Conservation (phyloP, 2,888 invertebrate genomes). For the Standfussiana lucernea region DNA sequence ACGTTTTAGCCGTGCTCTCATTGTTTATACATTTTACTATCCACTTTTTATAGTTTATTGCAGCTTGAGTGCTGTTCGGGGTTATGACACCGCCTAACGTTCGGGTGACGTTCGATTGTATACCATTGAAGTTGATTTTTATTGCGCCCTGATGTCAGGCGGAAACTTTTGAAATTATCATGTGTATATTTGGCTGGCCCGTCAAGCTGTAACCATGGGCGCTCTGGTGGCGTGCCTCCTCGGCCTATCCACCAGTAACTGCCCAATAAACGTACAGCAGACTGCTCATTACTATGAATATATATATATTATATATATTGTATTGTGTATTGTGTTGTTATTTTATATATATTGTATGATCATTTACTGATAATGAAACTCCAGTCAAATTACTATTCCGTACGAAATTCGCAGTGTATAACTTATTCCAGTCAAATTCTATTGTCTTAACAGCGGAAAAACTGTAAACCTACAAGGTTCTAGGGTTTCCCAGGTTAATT, state of each 20-base stretch:
- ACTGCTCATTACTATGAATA: too few relatives aligned
- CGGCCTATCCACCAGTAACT: conserved; percentile 54
- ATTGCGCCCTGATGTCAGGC: conserved; percentile 79
- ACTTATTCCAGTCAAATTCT: too few relatives aligned
- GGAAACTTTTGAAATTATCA: conserved; percentile 75
- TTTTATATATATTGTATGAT: too few relatives aligned
- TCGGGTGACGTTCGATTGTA: conserved; percentile 83
- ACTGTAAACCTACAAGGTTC: conserved; percentile 28
- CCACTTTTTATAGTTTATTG: conserved; percentile 89
- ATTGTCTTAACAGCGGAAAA: conserved; percentile 24
- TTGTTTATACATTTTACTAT: conserved; percentile 91
- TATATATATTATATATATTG: too few relatives aligned
- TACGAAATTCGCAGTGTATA: conserved; percentile 41
- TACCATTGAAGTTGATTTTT: conserved; percentile 84
- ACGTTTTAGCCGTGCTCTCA: conserved; percentile 89
- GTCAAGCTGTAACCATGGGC: conserved; percentile 64
- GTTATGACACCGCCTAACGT: conserved; percentile 84
- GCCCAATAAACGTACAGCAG: conserved; percentile 59
- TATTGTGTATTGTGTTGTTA: too few relatives aligned
- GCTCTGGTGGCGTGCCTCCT: conserved; percentile 59
- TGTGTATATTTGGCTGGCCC: conserved; percentile 72
- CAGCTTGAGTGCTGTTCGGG: conserved; percentile 83
- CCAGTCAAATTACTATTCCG: conserved; percentile 48
- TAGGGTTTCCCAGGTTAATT: conserved; percentile 42
- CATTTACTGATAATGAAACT: conserved; percentile 60